These are phyloP conservation scores for Antechinus stuartii DNA, from an alignment of 2,113 vertebrate species.

Conservation along the genomic window DNA sequence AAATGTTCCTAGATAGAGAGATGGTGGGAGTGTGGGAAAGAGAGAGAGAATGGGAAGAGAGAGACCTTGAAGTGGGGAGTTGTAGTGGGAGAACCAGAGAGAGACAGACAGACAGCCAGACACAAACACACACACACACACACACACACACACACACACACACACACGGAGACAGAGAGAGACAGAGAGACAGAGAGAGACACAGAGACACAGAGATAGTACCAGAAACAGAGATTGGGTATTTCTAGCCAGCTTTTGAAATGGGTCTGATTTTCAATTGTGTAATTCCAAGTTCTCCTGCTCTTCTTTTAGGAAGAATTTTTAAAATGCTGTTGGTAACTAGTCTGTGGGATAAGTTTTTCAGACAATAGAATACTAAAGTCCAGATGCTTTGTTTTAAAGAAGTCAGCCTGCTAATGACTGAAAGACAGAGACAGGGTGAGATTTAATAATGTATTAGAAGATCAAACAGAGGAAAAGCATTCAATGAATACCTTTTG, in stretches of 20 bases:
- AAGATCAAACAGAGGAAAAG: background rate
- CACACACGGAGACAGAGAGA: background rate
- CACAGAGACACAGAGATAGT: background rate
- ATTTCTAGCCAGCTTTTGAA: background rate
- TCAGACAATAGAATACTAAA: slow-evolving; percentile 19
- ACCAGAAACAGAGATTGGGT: background rate
- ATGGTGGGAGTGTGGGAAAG: background rate
- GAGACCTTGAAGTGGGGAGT: background rate
- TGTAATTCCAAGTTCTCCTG: background rate
- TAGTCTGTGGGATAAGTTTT: background rate
- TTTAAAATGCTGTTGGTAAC: slow-evolving; percentile 20
- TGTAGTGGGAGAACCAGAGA: too few species aligned
- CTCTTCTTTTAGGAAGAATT: background rate
- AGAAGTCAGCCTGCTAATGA: slow-evolving; percentile 34
- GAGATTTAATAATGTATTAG: background rate
- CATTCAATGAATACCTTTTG: background rate
- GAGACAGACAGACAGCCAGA: too few species aligned
- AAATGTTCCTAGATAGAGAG: background rate
- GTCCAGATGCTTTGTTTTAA: slow-evolving; percentile 17
- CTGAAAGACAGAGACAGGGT: slow-evolving; percentile 21
- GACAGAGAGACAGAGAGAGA: background rate
- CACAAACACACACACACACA: too few species aligned
- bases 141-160: too few species aligned
- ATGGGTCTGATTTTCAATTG: background rate
- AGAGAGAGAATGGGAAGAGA: background rate